Evolutionary conservation across 2,113 vertebrate genomes (phyloP).

Genomic region (Heterotilapia buettikoferi): DNA sequence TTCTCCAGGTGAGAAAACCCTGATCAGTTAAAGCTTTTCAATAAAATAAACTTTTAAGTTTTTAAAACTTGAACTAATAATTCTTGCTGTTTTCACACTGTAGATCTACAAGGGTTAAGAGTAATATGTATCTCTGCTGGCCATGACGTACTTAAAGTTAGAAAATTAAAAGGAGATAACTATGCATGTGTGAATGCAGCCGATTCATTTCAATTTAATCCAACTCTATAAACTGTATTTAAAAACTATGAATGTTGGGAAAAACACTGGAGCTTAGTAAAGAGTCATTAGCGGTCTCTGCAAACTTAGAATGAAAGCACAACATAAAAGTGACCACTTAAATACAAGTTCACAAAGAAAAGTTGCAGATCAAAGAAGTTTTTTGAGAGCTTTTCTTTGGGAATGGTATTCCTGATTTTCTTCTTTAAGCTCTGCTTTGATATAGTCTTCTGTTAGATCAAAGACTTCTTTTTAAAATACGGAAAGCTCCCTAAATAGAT

Average conservation of each 20-base stretch:
- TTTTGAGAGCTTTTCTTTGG: neutral
- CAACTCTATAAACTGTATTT: neutral
- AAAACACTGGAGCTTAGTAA: neutral
- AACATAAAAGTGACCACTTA: neutral
- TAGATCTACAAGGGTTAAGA: neutral
- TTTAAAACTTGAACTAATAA: fast-evolving
- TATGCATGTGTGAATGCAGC: neutral
- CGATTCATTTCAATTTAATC: neutral
- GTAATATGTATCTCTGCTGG: neutral
- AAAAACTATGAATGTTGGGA: neutral
- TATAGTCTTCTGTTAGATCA: neutral
- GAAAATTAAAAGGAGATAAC: neutral
- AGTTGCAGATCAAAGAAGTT: neutral
- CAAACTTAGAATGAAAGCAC: neutral
- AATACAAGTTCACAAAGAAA: neutral
- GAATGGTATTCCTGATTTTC: neutral
- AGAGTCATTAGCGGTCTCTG: neutral
- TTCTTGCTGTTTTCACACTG: neutral
- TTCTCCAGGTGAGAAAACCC: constrained; percentile 73
- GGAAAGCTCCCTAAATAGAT: neutral
- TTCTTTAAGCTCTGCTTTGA: neutral
- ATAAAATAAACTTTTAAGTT: neutral
- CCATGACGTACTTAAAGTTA: neutral
- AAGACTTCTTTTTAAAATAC: neutral
- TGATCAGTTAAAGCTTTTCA: neutral